Evolutionary conservation across 37 sponge, comb jelly and placozoan species (phyloP).

Genomic region (Oopsacas minuta): DNA sequence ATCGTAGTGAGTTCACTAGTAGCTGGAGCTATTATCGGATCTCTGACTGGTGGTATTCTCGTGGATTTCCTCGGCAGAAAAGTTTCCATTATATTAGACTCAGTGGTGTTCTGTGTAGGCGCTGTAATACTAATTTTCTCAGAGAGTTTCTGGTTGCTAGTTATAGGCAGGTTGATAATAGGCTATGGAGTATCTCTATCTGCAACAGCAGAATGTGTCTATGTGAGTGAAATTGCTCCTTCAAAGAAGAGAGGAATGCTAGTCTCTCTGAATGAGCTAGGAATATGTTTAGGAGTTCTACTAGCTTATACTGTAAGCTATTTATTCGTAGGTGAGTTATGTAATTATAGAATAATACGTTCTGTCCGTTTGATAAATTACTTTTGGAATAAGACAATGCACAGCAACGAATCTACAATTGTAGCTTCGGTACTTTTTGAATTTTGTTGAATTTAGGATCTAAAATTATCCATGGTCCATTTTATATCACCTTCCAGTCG

Average conservation of each 20-base stretch:
- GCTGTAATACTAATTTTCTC: constrained; percentile 22
- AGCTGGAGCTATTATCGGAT: not conserved
- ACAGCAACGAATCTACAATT: no score
- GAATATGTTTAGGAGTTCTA: constrained; percentile 19
- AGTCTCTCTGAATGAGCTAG: constrained; percentile 25
- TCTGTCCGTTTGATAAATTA: no score
- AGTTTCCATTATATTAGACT: constrained; percentile 22
- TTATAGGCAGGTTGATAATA: constrained; percentile 29
- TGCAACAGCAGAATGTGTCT: constrained; percentile 26
- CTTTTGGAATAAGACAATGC: no score
- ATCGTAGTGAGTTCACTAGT: not conserved
- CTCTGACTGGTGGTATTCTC: constrained; percentile 24
- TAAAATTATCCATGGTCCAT: no score
- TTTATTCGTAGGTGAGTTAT: not conserved
- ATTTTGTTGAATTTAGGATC: no score
- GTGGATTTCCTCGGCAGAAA: constrained; percentile 30
- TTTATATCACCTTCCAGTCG: no score
- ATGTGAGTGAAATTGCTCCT: constrained; percentile 40
- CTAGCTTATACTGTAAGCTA: constrained; percentile 23
- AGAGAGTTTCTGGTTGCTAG: constrained; percentile 23
- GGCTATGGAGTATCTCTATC: constrained; percentile 41
- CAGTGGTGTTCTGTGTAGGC: constrained; percentile 30
- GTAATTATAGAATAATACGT: no score
- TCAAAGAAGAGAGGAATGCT: constrained; percentile 21
- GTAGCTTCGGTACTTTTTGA: no score